Conservation (phyloP, 1,140 invertebrate genomes). For the Lasioglossum albipes region DNA sequence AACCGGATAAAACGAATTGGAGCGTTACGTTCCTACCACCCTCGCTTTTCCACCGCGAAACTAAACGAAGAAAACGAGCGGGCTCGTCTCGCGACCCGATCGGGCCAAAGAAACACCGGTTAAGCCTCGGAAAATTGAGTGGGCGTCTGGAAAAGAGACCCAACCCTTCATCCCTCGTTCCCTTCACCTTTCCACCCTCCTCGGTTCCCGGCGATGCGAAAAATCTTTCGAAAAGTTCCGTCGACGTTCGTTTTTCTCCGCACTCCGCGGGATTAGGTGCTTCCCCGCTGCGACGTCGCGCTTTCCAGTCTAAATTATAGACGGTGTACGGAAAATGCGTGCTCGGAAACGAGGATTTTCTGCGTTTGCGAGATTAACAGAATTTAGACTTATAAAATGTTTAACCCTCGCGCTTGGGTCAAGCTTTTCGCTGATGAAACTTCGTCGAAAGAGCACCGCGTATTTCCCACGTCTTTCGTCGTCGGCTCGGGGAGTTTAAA, state of each 20-base stretch:
- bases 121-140: slow-evolving; percentile 78
- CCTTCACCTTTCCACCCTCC: background rate
- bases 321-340: too few species aligned
- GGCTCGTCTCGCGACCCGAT: slow-evolving; percentile 52
- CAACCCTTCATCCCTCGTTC: background rate
- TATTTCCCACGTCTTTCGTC: too few species aligned
- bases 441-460: too few species aligned
- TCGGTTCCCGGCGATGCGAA: slow-evolving; percentile 1
- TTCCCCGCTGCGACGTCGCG: too few species aligned
- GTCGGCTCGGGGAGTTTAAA: too few species aligned
- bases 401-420: too few species aligned
- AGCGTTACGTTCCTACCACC: slow-evolving; percentile 9
- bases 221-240: slow-evolving; percentile 46
- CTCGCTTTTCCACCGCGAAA: background rate
- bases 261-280: background rate
- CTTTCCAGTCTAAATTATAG: background rate
- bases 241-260: background rate
- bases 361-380: too few species aligned
- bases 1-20: slow-evolving; percentile 24
- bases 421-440: too few species aligned
- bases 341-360: too few species aligned
- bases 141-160: slow-evolving; percentile 58
- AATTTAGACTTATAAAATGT: too few species aligned
- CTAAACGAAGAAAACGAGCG: slow-evolving; percentile 32
- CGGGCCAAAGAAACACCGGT: slow-evolving; percentile 57